Evolutionary conservation across 2,797 vertebrate genomes (phyloP), one percentile per base, ranked within the genome.

Genomic region (Gephyroberyx darwinii): DNA sequence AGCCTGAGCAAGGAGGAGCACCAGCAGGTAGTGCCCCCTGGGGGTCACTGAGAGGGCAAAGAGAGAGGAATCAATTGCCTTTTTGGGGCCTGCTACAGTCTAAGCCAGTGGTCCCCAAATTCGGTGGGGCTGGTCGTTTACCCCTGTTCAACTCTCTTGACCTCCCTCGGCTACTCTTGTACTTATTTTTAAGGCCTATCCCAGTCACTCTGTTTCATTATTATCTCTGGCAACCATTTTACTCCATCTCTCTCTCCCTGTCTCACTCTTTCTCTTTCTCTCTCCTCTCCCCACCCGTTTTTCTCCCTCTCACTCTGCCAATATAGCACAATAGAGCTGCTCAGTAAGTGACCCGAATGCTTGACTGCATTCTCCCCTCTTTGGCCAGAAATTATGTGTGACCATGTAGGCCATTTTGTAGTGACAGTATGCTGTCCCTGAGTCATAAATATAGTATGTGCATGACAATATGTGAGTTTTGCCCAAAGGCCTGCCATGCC

Each of bases 1-100:
- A 94, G 78, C 85, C 94, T 97, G 86, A 99, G 98, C 93, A 96
- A 93, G 91, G 95, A 98, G 91, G 96, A 96, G 85, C 96, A 98
- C 7, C 93, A 97, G 91, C 96, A 98, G 96, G 98, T 99, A 96
- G 10, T 64, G 19, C 0, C 16, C 33, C 1, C 14, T 45, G 1
- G 19, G 16, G 41, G 2, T 63, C 31, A 47, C 35, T 48, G 22
- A 13, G 57, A 33, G 48, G 16, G n/a, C 35, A 48, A 56, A 43
- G 33, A 37, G 20, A 55, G 57, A 37, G 35, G 5, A 22, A 8
- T 26, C 12, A 10, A 4, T 16, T 14, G 47, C 59, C 31, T 35
- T 31, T 55, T 55, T 45, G 20, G 26, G 30, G 26, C 53, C 13
- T 30, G 53, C 53, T 16, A 6, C 26, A 31, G 13, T 22, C 48